Conservation (phyloP, 2,797 vertebrate species). For the Limnodromus scolopaceus region DNA sequence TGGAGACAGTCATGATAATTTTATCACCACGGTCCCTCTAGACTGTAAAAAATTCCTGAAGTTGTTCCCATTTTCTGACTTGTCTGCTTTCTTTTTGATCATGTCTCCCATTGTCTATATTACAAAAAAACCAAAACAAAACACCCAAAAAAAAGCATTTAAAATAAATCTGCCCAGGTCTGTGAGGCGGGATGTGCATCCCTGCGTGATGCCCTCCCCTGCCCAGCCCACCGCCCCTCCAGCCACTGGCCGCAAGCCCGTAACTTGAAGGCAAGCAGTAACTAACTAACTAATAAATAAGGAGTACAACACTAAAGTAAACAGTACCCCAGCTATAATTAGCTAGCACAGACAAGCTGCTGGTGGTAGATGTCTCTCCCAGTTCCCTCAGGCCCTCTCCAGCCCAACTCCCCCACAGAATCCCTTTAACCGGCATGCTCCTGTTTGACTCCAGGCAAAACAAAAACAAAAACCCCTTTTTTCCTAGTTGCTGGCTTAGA, state of each 20-base stretch:
- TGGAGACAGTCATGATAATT: background rate
- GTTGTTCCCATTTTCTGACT: background rate
- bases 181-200: background rate
- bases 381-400: conserved; percentile 67
- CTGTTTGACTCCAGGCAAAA: conserved; percentile 70
- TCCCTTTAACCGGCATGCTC: conserved; percentile 74
- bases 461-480: conserved; percentile 53
- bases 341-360: conserved; percentile 74
- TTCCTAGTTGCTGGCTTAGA: conserved; percentile 51
- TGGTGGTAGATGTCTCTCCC: conserved; percentile 68
- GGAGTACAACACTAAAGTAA: conserved; percentile 72
- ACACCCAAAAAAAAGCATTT: background rate
- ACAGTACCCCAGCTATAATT: conserved; percentile 74
- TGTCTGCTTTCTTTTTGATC: background rate
- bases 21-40: background rate
- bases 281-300: conserved; percentile 74
- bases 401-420: conserved; percentile 66
- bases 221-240: conserved; percentile 34
- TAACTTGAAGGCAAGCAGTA: conserved; percentile 70
- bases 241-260: conserved; percentile 63
- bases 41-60: background rate
- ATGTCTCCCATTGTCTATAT: background rate
- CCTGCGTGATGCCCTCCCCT: conserved; percentile 14
- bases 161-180: background rate
- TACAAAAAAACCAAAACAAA: background rate